phyloP scores from a whole-genome alignment of 2,113 vertebrate species.

The Plestiodon gilberti region DNA sequence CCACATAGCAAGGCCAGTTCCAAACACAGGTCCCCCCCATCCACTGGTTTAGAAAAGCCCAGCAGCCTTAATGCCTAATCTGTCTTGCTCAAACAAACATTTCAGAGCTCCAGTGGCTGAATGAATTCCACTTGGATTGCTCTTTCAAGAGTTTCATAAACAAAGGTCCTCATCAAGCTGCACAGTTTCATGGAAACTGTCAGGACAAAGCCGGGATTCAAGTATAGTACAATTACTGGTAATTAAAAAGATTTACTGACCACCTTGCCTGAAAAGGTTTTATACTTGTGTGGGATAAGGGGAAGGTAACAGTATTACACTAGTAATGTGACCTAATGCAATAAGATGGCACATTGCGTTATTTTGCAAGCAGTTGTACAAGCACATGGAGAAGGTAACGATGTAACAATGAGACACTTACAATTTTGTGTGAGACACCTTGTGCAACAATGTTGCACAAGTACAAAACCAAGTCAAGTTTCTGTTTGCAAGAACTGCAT shows the following conservation, averaged over 20 bases:
- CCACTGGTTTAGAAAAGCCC: neutral
- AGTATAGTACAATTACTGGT: neutral
- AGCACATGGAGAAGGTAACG: too few species aligned
- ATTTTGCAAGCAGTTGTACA: too few species aligned
- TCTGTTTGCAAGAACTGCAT: too few species aligned
- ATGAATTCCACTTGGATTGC: neutral
- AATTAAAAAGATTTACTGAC: neutral
- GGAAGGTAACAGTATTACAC: neutral
- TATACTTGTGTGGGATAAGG: neutral
- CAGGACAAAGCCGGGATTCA: neutral
- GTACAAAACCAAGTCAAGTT: too few species aligned
- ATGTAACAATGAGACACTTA: too few species aligned
- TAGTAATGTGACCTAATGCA: neutral
- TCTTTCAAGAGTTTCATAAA: slow-evolving; percentile 10
- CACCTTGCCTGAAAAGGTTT: neutral
- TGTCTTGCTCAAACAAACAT: slow-evolving; percentile 1
- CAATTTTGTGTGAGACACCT: too few species aligned
- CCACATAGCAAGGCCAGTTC: neutral
- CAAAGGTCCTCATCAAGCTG: slow-evolving; percentile 13
- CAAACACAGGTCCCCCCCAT: neutral
- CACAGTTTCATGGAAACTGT: neutral
- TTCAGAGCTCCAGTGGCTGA: slow-evolving; percentile 6
- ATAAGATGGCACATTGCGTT: too few species aligned
- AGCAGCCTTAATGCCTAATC: slow-evolving; percentile 33
- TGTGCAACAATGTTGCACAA: too few species aligned